These are phyloP conservation scores for Calidris pygmaea DNA, from an alignment of 2,113 vertebrate species.

Conservation along the genomic window DNA sequence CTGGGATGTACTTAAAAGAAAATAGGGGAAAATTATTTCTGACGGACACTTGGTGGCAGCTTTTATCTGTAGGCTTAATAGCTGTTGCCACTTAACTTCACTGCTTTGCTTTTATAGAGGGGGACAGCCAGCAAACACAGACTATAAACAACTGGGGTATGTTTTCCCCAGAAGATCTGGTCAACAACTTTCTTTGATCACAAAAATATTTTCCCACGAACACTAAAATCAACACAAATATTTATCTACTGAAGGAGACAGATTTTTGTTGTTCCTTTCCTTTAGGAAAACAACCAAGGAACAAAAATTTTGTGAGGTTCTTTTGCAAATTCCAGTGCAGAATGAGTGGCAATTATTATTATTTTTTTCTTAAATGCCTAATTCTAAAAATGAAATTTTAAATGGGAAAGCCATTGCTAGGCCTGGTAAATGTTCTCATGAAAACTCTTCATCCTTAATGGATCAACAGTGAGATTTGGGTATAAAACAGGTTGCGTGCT, in stretches of 20 bases:
- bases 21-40: neutral
- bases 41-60: constrained; percentile 10
- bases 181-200: neutral
- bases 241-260: neutral
- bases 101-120: neutral
- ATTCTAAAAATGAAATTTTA: neutral
- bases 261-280: neutral
- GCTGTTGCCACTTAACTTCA: neutral
- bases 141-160: neutral
- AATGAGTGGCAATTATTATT: neutral
- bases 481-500: neutral
- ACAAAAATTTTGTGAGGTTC: neutral
- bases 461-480: neutral
- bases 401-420: neutral
- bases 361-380: neutral
- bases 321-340: neutral
- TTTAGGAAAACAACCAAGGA: neutral
- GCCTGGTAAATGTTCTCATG: neutral
- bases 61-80: neutral
- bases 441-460: neutral
- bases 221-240: neutral
- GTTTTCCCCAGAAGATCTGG: neutral
- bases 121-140: neutral
- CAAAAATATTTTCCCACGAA: neutral
- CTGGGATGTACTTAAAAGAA: neutral